These are phyloP conservation scores for Orchesellides sinensis DNA, from an alignment of 2,888 invertebrate species.

Conservation along the genomic window DNA sequence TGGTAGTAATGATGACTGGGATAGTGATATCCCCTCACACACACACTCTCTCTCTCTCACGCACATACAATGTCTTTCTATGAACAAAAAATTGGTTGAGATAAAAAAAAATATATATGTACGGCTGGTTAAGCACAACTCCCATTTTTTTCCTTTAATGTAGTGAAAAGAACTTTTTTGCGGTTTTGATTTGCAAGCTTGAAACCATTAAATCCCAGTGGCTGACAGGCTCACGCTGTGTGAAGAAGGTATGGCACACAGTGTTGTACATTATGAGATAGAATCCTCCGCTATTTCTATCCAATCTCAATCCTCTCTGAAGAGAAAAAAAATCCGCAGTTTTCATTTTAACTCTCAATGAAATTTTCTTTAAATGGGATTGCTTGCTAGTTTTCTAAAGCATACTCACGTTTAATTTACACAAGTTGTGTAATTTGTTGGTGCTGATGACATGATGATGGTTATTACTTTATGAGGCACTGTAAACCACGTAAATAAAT, in stretches of 20 bases:
- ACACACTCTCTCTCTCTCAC: constrained; percentile 10
- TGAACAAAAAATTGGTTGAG: not conserved
- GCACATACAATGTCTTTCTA: not conserved
- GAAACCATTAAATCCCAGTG: constrained; percentile 61
- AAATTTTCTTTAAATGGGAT: no score
- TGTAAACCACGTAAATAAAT: no score
- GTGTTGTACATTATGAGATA: no score
- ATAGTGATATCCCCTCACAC: constrained; percentile 24
- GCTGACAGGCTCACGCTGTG: constrained; percentile 61
- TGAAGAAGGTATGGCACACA: constrained; percentile 10
- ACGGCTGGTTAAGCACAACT: constrained; percentile 63
- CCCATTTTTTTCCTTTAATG: constrained; percentile 59
- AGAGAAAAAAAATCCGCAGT: no score
- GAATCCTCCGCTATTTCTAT: no score
- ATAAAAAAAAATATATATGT: constrained; percentile 10
- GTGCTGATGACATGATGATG: no score
- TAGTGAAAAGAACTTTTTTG: constrained; percentile 59
- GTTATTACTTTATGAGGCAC: no score
- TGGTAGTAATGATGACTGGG: constrained; percentile 1
- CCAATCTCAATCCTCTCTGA: no score
- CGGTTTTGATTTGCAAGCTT: constrained; percentile 68
- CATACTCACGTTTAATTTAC: no score
- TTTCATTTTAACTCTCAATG: no score
- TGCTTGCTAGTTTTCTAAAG: no score
- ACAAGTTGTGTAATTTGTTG: no score